Conservation (phyloP, 2,113 vertebrate species). For the Heloderma charlesbogerti region DNA sequence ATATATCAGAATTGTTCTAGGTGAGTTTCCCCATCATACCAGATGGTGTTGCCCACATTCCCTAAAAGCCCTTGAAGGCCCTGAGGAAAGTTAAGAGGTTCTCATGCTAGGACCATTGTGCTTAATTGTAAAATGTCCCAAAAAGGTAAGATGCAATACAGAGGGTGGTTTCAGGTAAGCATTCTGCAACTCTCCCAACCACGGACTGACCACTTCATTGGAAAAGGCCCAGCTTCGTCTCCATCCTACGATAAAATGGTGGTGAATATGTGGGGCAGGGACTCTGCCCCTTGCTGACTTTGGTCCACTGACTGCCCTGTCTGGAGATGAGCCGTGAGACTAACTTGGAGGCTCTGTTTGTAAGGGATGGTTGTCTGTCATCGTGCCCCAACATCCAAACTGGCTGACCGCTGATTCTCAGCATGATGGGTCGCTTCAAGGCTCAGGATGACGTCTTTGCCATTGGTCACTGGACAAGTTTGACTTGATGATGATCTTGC, state of each 20-base stretch:
- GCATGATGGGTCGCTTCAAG: slow-evolving; percentile 1
- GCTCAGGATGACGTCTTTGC: slow-evolving; percentile 13
- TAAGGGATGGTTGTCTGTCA: slow-evolving; percentile 13
- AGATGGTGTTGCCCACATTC: background rate
- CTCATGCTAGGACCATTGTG: background rate
- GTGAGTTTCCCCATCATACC: background rate
- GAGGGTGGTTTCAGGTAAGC: slow-evolving; percentile 49
- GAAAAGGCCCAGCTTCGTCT: slow-evolving; percentile 20
- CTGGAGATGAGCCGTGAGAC: slow-evolving; percentile 7
- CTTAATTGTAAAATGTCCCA: slow-evolving; percentile 16
- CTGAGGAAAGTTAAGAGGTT: background rate
- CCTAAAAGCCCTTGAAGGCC: background rate
- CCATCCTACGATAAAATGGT: slow-evolving; percentile 5
- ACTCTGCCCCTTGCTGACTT: slow-evolving; percentile 6
- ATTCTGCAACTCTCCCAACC: background rate
- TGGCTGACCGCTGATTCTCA: slow-evolving; percentile 19
- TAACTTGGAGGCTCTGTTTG: slow-evolving; percentile 1
- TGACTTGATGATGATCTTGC: slow-evolving; percentile 1
- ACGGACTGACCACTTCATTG: slow-evolving; percentile 15
- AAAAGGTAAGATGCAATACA: slow-evolving; percentile 31
- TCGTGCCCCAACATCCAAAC: slow-evolving; percentile 13
- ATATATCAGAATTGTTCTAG: background rate
- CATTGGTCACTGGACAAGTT: background rate
- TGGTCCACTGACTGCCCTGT: background rate
- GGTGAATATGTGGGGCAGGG: background rate